These are phyloP conservation scores for Nebria ingens DNA, from an alignment of 1,140 invertebrate genomes.

Conservation along the genomic window DNA sequence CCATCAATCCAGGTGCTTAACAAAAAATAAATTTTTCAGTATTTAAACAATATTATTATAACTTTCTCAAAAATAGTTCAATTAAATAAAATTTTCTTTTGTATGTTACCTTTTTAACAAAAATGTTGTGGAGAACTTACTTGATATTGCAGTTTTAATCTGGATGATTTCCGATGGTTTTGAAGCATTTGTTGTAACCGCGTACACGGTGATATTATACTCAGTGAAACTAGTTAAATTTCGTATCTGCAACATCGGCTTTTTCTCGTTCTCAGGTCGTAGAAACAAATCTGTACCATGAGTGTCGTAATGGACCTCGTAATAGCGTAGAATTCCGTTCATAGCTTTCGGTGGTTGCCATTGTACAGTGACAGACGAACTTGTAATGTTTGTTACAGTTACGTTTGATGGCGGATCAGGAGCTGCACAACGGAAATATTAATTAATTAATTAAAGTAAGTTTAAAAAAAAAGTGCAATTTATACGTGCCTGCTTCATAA, in stretches of 20 bases:
- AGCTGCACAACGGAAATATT: slow-evolving; percentile 33
- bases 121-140: too few relatives aligned
- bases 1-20: slow-evolving; percentile 39
- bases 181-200: slow-evolving; percentile 62
- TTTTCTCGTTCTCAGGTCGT: background rate
- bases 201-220: slow-evolving; percentile 54
- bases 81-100: slow-evolving; percentile 7
- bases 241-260: slow-evolving; percentile 18
- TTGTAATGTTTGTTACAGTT: slow-evolving; percentile 48
- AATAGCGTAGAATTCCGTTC: slow-evolving; percentile 66
- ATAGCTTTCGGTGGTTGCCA: slow-evolving; percentile 57
- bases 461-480: slow-evolving; percentile 12
- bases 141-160: slow-evolving; percentile 47
- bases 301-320: slow-evolving; percentile 46
- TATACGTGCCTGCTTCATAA: slow-evolving; percentile 51
- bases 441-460: slow-evolving; percentile 3
- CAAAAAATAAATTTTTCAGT: slow-evolving; percentile 13
- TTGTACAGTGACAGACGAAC: slow-evolving; percentile 50
- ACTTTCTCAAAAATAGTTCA: slow-evolving; percentile 12
- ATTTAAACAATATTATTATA: background rate
- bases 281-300: background rate
- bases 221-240: slow-evolving; percentile 42
- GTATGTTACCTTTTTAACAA: background rate
- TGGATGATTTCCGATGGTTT: slow-evolving; percentile 34
- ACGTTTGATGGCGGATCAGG: slow-evolving; percentile 44